Base-by-base conservation (phyloP, 2,113 vertebrate species). In the Genyomyrus donnyi region DNA sequence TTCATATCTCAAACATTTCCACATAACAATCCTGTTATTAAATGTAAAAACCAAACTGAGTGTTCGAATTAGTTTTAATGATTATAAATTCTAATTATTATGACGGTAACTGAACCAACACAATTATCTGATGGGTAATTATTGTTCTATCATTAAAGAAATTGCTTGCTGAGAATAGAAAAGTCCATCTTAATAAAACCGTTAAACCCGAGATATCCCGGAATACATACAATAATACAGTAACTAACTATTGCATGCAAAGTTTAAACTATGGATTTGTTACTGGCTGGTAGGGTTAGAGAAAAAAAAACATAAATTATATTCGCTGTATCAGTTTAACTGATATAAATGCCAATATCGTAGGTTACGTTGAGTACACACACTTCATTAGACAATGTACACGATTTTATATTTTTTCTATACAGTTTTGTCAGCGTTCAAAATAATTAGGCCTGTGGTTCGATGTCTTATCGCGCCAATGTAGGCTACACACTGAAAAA, bases 1-100 rank as follows among this genome's bases (percentile, higher is more conserved):
- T 80, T 80, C 74, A 80, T 80, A 80, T 80, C 35, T 80, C 74
- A 77, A 39, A 77, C 31, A 77, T 77, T 77, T 77, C 70, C 70
- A 42, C 13, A 42, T 80, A 17, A 80, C 74, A 80, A 80, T 42
- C 35, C 74, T 80, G 74, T 42, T 35, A 42, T 80, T 80, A 39
- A 39, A 42, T 42, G 1, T 17, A 19, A 70, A 31, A 70, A 70
- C n/a, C n/a, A 70, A 70, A 70, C 27, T 66, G 62, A 70, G 62
- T 31, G 62, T 31, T 70, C 62, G 3, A 70, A 70, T 70, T 31
- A 31, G 27, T 70, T 80, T 42, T 80, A 80, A 80, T 80, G 35
- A 80, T 80, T 17, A 80, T 42, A 80, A 80, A 80, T 80, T 80
- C 13, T 19, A 80, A 80, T 80, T 80, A 19, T 80, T 42, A 42